Conservation (phyloP, 2,797 vertebrate species). For the Gallinago solitaria region DNA sequence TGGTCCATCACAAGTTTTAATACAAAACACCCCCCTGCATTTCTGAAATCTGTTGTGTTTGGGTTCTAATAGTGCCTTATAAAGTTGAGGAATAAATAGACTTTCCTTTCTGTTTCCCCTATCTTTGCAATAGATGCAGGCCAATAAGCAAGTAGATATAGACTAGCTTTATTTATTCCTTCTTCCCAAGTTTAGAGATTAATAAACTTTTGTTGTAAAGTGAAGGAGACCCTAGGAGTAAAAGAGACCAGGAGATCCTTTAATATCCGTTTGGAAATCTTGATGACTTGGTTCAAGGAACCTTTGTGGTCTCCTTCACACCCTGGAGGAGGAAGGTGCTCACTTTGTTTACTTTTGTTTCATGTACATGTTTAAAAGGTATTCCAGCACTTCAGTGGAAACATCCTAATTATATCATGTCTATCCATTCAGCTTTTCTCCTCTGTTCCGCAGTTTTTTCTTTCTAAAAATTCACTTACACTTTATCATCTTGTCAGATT, state of each 20-base stretch:
- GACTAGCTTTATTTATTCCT: background rate
- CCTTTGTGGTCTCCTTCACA: background rate
- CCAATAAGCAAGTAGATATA: background rate
- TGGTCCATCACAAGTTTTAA: background rate
- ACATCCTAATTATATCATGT: background rate
- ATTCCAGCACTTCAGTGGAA: background rate
- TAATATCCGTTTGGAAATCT: constrained; percentile 14
- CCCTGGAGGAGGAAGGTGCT: background rate
- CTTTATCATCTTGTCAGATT: no score
- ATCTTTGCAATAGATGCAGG: background rate
- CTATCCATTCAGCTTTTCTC: background rate
- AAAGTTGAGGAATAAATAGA: background rate
- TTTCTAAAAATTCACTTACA: no score
- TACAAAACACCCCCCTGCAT: fast-evolving
- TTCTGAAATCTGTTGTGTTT: background rate
- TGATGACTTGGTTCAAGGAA: background rate
- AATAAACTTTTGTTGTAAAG: background rate
- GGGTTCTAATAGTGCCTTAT: background rate
- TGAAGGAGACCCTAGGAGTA: background rate
- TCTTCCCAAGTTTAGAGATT: background rate
- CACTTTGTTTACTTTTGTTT: background rate
- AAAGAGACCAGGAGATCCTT: background rate
- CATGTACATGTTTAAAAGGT: background rate
- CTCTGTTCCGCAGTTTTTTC: no score
- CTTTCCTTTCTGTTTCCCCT: background rate